Evolutionary conservation across 1,140 invertebrate species (phyloP).

Genomic region (Drosophila punjabiensis): DNA sequence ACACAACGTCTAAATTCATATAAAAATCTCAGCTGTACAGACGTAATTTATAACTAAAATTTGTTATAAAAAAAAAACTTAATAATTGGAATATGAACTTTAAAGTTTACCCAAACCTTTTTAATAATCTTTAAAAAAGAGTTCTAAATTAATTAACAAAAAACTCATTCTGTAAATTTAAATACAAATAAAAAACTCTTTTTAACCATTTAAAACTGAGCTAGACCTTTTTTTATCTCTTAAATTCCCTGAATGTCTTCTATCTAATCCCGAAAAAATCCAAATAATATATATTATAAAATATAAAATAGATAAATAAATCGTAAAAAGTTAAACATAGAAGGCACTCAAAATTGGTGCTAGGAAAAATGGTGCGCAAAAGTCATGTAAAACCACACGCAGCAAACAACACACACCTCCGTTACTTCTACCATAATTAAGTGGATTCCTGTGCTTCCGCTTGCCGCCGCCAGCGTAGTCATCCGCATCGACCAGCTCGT

Average conservation of each 20-base stretch:
- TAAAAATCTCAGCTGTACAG: not conserved
- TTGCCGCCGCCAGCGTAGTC: constrained; percentile 65
- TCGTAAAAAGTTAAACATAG: constrained; percentile 22
- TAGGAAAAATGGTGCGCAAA: constrained; percentile 78
- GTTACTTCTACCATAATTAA: constrained; percentile 85
- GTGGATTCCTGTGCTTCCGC: constrained; percentile 75
- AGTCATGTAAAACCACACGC: constrained; percentile 84
- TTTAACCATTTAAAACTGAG: not conserved
- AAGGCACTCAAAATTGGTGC: constrained; percentile 71
- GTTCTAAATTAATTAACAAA: not conserved
- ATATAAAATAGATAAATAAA: not conserved
- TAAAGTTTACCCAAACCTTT: too few species aligned
- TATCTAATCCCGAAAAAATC: constrained; percentile 8
- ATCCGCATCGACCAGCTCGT: constrained; percentile 63
- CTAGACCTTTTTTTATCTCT: not conserved
- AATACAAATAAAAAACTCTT: too few species aligned
- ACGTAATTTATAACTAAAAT: not conserved
- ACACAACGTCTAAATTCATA: not conserved
- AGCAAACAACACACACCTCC: constrained; percentile 85
- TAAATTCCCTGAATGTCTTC: not conserved
- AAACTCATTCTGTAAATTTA: not conserved
- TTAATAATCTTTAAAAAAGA: too few species aligned
- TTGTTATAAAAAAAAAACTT: too few species aligned
- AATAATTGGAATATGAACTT: too few species aligned
- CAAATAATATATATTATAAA: not conserved